A percentile compares a stretch with the other conserved stretches of the same genome.
Conservation (phyloP, 2,113 vertebrate genomes). For the Ptilorrhoa leucosticta region DNA sequence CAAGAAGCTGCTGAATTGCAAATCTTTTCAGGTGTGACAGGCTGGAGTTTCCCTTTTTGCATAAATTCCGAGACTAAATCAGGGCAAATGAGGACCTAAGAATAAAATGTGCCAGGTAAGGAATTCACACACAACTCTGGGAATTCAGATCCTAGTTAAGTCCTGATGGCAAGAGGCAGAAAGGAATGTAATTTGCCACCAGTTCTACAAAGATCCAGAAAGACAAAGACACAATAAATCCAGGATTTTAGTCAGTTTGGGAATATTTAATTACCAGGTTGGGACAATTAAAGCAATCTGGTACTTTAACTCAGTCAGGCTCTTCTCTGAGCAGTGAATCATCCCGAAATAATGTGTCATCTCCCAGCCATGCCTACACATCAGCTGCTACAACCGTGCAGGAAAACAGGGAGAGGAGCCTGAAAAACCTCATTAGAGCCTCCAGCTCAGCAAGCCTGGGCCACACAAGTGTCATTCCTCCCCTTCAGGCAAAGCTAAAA, state of each 20-base stretch:
- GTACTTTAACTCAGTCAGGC: conserved; percentile 13
- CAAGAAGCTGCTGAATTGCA: background rate
- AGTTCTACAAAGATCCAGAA: background rate
- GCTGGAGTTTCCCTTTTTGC: background rate
- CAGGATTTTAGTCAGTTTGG: background rate
- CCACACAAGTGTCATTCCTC: background rate
- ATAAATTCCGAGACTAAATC: background rate
- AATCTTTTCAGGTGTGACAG: background rate
- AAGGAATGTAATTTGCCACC: background rate
- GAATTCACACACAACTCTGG: background rate
- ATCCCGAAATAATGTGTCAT: conserved; percentile 34
- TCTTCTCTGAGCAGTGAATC: conserved; percentile 49
- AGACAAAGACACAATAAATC: background rate
- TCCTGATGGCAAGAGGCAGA: background rate
- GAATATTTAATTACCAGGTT: conserved; percentile 29
- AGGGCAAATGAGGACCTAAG: background rate
- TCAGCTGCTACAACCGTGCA: conserved; percentile 40
- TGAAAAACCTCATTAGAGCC: background rate
- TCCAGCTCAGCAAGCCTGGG: background rate
- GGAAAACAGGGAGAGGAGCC: conserved; percentile 32
- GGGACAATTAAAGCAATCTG: conserved; percentile 54
- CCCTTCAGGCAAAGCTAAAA: background rate
- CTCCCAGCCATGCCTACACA: conserved; percentile 61
- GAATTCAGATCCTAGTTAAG: background rate
- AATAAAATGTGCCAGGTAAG: background rate